Conservation (phyloP, 2,113 vertebrate species). For the Madoqua kirkii region DNA sequence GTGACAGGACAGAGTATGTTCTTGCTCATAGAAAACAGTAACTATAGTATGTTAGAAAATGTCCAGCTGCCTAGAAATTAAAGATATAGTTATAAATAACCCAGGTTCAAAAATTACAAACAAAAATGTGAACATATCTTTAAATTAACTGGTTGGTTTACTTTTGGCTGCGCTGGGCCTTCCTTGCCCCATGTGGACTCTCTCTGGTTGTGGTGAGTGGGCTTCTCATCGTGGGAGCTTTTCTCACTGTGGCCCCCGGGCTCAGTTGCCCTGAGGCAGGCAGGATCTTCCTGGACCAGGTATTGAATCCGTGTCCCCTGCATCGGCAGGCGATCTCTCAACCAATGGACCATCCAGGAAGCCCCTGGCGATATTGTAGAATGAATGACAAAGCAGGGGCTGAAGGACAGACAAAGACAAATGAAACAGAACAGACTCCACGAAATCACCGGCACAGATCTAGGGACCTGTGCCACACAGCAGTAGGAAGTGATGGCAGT, state of each 20-base stretch:
- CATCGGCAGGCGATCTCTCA: not conserved
- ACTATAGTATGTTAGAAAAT: not conserved
- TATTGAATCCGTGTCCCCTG: not conserved
- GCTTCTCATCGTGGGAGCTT: not conserved
- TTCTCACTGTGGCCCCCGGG: accelerated
- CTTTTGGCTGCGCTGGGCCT: not conserved
- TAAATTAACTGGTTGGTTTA: not conserved
- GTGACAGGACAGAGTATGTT: not conserved
- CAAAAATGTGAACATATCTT: not conserved
- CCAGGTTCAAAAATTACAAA: not conserved
- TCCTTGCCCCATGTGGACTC: accelerated
- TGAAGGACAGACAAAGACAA: not conserved
- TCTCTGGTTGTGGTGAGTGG: not conserved
- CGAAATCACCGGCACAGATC: not conserved
- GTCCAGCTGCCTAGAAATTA: not conserved
- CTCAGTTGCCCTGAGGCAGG: not conserved
- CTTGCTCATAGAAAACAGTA: not conserved
- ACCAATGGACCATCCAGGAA: not conserved
- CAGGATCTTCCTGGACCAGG: not conserved
- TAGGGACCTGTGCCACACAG: not conserved
- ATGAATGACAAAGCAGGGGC: not conserved
- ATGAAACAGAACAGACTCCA: not conserved
- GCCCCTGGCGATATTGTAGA: not conserved
- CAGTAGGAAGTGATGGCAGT: not conserved
- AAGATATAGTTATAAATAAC: not conserved